Conservation (phyloP, 2,113 vertebrate species). For the Bujurquina vittata region DNA sequence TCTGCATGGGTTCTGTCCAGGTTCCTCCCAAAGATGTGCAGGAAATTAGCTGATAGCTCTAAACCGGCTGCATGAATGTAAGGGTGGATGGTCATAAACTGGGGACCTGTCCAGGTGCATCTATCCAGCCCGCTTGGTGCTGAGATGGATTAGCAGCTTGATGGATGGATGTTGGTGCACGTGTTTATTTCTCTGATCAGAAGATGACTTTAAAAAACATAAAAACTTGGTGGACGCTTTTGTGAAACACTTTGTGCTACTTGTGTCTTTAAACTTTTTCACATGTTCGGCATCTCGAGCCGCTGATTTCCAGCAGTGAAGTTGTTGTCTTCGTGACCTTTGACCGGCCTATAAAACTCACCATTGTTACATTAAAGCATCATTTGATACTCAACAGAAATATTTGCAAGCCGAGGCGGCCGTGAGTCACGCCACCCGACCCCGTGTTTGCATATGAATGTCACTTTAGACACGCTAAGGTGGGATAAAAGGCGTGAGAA, state of each 20-base stretch:
- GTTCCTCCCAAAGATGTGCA: no score
- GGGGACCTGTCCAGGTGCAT: no score
- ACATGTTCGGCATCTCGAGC: rapidly evolving
- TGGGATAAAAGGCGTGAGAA: constrained; percentile 19
- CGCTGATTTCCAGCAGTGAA: background rate
- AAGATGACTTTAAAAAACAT: no score
- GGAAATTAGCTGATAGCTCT: no score
- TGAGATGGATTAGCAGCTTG: no score
- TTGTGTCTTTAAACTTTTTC: background rate
- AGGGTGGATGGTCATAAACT: no score
- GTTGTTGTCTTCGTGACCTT: background rate
- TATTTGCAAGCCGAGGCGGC: constrained; percentile 38
- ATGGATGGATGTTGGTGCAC: no score
- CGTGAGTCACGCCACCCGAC: background rate
- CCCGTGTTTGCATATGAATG: constrained; percentile 67
- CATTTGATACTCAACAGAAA: constrained; percentile 27
- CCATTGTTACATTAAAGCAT: background rate
- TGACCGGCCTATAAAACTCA: background rate
- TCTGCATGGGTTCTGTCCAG: no score
- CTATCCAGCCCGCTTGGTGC: no score
- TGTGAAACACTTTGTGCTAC: background rate
- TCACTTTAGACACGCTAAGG: constrained; percentile 9
- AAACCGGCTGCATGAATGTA: no score
- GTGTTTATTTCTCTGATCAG: no score
- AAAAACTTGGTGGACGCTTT: background rate